Evolutionary conservation across 2,888 invertebrate species (phyloP).

Genomic region (Mythimna pallens): DNA sequence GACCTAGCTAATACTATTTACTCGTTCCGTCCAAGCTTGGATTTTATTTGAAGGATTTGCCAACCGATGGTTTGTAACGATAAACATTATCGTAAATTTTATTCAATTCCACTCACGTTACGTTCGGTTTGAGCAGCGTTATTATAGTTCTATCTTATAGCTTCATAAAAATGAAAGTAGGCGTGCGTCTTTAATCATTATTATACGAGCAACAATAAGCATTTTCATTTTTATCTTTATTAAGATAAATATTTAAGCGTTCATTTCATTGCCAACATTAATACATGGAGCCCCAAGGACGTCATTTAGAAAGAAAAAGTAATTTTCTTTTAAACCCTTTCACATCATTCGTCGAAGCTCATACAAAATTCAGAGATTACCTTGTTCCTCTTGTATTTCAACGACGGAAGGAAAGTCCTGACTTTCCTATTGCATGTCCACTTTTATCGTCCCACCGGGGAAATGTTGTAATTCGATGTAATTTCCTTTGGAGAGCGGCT

Average conservation of each 20-base stretch:
- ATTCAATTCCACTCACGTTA: slow-evolving; percentile 74
- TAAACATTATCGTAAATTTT: slow-evolving; percentile 75
- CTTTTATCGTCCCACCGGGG: slow-evolving; percentile 70
- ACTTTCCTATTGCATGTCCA: slow-evolving; percentile 65
- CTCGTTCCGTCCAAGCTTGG: slow-evolving; percentile 64
- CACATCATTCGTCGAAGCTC: slow-evolving; percentile 51
- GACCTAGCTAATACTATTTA: slow-evolving; percentile 71
- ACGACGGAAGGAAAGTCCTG: slow-evolving; percentile 60
- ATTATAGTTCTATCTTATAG: slow-evolving; percentile 57
- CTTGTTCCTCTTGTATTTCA: slow-evolving; percentile 63
- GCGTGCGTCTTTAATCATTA: slow-evolving; percentile 39
- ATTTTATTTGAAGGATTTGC: slow-evolving; percentile 73
- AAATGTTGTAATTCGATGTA: slow-evolving; percentile 77
- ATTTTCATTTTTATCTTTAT: slow-evolving; percentile 47
- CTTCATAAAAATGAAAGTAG: slow-evolving; percentile 60
- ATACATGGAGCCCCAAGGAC: slow-evolving; percentile 25
- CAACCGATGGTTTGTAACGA: slow-evolving; percentile 71
- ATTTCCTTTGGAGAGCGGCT: slow-evolving; percentile 76
- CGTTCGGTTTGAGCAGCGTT: slow-evolving; percentile 37
- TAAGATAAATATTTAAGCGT: slow-evolving; percentile 22
- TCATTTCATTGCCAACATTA: slow-evolving; percentile 24
- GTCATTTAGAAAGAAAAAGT: slow-evolving; percentile 46
- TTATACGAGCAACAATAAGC: slow-evolving; percentile 45
- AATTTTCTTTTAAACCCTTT: slow-evolving; percentile 48
- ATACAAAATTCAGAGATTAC: slow-evolving; percentile 66